These are phyloP conservation scores for Penaeus indicus DNA, from an alignment of 1,140 invertebrate species.

Conservation along the genomic window DNA sequence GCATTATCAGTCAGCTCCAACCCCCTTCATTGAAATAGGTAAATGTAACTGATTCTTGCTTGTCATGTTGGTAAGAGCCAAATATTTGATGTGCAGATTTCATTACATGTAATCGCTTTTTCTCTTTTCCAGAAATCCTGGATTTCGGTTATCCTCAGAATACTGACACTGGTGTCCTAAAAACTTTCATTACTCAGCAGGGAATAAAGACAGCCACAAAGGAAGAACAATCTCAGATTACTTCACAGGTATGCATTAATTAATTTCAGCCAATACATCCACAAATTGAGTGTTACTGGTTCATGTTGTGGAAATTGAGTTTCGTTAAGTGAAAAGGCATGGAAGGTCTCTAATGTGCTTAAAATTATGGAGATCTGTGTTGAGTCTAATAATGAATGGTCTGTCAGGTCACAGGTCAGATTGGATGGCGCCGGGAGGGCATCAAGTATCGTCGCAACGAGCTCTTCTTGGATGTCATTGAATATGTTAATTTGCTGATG, in stretches of 20 bases:
- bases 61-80: neutral
- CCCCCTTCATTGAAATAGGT: no score
- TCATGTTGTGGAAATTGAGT: no score
- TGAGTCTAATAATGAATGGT: neutral
- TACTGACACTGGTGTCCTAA: conserved; percentile 98
- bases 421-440: conserved; percentile 99
- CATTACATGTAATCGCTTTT: conserved; percentile 72
- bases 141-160: conserved; percentile 99
- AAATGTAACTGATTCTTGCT: neutral
- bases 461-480: conserved; percentile 98
- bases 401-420: conserved; percentile 90
- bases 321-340: no score
- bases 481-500: conserved; percentile 99
- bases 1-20: no score
- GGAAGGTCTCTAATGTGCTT: no score
- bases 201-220: conserved; percentile 99
- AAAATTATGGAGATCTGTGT: no score
- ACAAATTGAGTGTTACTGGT: no score
- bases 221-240: conserved; percentile 99
- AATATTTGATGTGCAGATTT: neutral
- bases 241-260: conserved; percentile 81
- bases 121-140: conserved; percentile 75
- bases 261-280: no score
- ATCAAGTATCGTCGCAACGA: conserved; percentile 99
- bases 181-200: conserved; percentile 99